Evolutionary conservation across 1,140 invertebrate genomes (phyloP).

Genomic region (Antheraea pernyi): DNA sequence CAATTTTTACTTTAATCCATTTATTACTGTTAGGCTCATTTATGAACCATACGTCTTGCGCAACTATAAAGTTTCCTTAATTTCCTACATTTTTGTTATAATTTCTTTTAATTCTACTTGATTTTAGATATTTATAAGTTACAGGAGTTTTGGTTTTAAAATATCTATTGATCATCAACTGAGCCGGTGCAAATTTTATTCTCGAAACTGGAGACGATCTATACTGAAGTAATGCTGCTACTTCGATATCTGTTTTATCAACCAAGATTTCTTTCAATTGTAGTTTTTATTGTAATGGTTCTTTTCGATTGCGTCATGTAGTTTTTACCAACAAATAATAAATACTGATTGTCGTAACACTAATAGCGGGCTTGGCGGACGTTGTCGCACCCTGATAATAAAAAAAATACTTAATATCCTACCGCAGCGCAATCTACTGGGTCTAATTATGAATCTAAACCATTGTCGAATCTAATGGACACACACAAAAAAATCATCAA

Average conservation of each 20-base stretch:
- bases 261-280: slow-evolving; percentile 23
- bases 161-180: no score
- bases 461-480: no score
- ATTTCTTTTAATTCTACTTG: slow-evolving; percentile 7
- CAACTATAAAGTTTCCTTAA: background rate
- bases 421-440: no score
- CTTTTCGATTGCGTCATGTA: background rate
- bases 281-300: background rate
- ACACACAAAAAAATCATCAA: no score
- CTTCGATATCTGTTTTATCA: slow-evolving; percentile 22
- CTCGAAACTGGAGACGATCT: slow-evolving; percentile 17
- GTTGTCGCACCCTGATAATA: no score
- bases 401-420: no score
- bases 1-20: background rate
- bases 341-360: no score
- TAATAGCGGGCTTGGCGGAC: no score
- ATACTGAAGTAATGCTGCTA: slow-evolving; percentile 25
- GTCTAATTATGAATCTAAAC: no score
- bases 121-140: background rate
- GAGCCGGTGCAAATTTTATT: slow-evolving; percentile 3
- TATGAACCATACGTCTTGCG: no score
- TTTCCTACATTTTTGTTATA: background rate
- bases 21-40: background rate
- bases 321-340: no score
- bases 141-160: slow-evolving; percentile 1